Evolutionary conservation across 2,888 invertebrate species (phyloP).

Genomic region (Autographa gamma): DNA sequence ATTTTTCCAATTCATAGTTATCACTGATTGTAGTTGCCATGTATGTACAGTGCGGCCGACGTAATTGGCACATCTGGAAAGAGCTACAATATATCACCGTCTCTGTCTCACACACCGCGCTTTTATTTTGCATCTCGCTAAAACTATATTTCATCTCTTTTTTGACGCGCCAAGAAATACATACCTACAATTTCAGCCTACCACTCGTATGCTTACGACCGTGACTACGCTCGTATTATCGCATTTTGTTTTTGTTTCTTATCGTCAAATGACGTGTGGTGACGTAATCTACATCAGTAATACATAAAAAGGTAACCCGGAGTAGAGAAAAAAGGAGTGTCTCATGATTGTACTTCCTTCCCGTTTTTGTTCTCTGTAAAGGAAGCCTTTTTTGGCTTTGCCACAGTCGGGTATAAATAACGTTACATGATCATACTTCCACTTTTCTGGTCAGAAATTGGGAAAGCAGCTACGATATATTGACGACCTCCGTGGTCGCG

Average conservation of each 20-base stretch:
- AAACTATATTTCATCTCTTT: too few relatives aligned
- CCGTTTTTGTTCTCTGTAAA: not conserved
- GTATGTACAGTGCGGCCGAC: not conserved
- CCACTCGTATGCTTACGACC: conserved; percentile 8
- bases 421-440: too few relatives aligned
- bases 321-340: not conserved
- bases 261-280: conserved; percentile 24
- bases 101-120: too few relatives aligned
- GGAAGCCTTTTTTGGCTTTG: too few relatives aligned
- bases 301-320: not conserved
- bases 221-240: conserved; percentile 26
- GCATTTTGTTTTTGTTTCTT: conserved; percentile 33
- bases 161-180: too few relatives aligned
- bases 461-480: too few relatives aligned
- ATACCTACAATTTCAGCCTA: not conserved
- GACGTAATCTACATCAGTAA: conserved; percentile 30
- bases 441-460: too few relatives aligned
- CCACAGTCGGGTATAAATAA: too few relatives aligned
- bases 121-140: too few relatives aligned
- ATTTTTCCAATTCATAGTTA: not conserved
- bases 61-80: too few relatives aligned
- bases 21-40: not conserved
- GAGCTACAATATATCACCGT: too few relatives aligned
- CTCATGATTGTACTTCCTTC: not conserved
- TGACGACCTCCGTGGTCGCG: too few relatives aligned